Conservation (phyloP, 2,113 vertebrate genomes). For the Lagopus muta region DNA sequence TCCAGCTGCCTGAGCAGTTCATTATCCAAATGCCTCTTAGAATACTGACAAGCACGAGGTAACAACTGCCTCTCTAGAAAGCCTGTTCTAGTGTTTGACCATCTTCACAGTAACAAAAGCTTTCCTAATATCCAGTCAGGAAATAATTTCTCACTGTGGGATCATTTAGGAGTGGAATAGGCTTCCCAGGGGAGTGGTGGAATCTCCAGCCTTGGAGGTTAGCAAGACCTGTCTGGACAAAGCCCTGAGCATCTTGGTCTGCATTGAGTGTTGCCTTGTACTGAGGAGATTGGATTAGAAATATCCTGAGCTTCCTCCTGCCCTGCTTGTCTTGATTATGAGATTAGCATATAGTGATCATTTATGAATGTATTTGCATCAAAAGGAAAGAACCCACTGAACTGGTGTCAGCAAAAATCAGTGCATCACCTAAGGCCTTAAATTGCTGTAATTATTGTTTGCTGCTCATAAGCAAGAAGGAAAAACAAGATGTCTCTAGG, state of each 20-base stretch:
- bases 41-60: background rate
- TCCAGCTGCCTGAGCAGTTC: background rate
- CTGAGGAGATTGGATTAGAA: background rate
- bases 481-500: background rate
- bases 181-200: background rate
- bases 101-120: background rate
- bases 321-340: background rate
- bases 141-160: background rate
- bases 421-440: background rate
- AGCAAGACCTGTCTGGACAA: background rate
- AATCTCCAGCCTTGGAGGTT: background rate
- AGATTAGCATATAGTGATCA: background rate
- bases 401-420: background rate
- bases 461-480: background rate
- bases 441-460: background rate
- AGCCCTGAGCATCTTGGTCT: background rate
- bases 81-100: background rate
- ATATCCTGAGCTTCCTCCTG: background rate
- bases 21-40: background rate
- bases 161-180: background rate
- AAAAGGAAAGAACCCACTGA: background rate
- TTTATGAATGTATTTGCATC: background rate
- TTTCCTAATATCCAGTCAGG: background rate
- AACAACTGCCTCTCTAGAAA: background rate
- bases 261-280: background rate